phyloP scores from a whole-genome alignment of 2,888 invertebrate species.

The Trichogramma evanescens region DNA sequence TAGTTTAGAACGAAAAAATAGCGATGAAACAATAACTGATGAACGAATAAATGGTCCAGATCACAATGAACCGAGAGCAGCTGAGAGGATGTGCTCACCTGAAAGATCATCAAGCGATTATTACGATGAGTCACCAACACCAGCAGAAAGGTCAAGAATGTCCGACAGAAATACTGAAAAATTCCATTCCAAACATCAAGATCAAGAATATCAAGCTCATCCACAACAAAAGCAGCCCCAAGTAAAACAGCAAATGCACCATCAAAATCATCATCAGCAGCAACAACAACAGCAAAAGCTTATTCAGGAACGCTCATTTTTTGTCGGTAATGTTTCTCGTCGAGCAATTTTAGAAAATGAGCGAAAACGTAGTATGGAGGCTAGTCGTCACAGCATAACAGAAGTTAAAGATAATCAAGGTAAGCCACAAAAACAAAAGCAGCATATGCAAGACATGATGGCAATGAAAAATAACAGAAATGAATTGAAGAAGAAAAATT shows the following conservation, averaged over 20 bases:
- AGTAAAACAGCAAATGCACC: no score
- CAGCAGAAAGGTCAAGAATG: slow-evolving; percentile 40
- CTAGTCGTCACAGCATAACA: slow-evolving; percentile 28
- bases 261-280: slow-evolving; percentile 28
- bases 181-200: background rate
- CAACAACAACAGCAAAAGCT: slow-evolving; percentile 23
- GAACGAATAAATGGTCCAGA: slow-evolving; percentile 27
- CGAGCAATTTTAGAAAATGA: slow-evolving; percentile 45
- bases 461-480: slow-evolving; percentile 44
- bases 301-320: slow-evolving; percentile 38
- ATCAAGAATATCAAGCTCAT: slow-evolving; percentile 26
- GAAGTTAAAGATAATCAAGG: no score
- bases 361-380: slow-evolving; percentile 42
- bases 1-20: slow-evolving; percentile 34
- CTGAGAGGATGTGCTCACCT: slow-evolving; percentile 40
- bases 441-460: slow-evolving; percentile 32
- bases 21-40: slow-evolving; percentile 39
- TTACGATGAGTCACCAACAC: slow-evolving; percentile 32
- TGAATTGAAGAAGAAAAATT: slow-evolving; percentile 38
- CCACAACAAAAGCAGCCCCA: no score
- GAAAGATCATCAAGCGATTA: slow-evolving; percentile 28
- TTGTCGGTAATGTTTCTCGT: slow-evolving; percentile 43
- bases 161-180: background rate
- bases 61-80: slow-evolving; percentile 39
- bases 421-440: no score